Evolutionary conservation across 2,113 vertebrate genomes (phyloP), one percentile per base, ranked within the genome.

Genomic region (Callospermophilus lateralis): DNA sequence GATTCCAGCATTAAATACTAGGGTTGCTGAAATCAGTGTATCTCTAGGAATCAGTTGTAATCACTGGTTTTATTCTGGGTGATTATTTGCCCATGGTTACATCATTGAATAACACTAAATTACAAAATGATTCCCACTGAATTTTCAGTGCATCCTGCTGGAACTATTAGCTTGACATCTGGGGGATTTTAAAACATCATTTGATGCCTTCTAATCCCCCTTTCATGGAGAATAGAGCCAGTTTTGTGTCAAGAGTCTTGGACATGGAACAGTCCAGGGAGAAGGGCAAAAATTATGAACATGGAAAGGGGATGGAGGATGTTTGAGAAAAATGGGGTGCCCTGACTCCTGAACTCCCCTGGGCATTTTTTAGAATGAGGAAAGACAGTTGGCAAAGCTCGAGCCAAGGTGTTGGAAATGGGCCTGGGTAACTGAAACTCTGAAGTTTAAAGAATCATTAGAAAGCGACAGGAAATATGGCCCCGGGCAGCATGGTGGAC

Each of bases 131-230:
- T 28, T 58, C 76, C 76, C 22, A 1, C 9, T 30, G 13, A 55
- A n/a, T 76, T 67, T 81, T 55, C 70, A 37, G 68, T 45, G 76
- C 45, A 76, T 87, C 48, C 37, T 76, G 12, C 37, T 67, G 26
- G 67, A 92, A 76, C 89, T 76, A 39, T 85, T 85, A 85, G 55
- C 45, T 81, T 76, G 37, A 68, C 42, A 65, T 68, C 73, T 81
- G 77, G 48, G 48, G 39, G 17, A 67, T 83, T 81, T 81, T 68
- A 10, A 77, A 88, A 81, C 37, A 65, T 58, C 77, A 81, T 24
- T 58, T 48, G 90, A 83, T 88, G 45, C 13, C 53, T 78, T 76
- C 37, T 95, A 89, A 93, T 84, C 90, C 48, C 19, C 16, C 51
- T 89, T 92, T 84, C 26, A 84, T 84, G 58, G 77, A 77, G 61